These are phyloP conservation scores for Eilema caniola DNA, from an alignment of 2,888 invertebrate genomes.

Conservation along the genomic window DNA sequence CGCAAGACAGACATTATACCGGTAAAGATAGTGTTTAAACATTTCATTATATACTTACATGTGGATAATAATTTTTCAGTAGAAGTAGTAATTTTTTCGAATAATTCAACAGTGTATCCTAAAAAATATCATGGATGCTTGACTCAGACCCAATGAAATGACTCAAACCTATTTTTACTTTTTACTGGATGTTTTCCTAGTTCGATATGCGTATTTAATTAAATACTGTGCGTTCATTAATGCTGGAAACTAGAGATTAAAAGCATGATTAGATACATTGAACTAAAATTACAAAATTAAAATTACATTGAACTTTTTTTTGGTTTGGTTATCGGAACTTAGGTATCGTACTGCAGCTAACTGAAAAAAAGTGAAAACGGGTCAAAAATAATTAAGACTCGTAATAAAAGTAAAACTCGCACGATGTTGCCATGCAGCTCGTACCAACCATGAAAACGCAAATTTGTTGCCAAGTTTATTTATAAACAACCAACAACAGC, in stretches of 20 bases:
- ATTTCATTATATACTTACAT: background rate
- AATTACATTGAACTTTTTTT: background rate
- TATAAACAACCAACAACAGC: constrained; percentile 27
- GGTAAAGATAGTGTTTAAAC: background rate
- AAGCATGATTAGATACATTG: background rate
- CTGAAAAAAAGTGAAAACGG: background rate
- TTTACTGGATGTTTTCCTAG: background rate
- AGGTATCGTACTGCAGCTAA: constrained; percentile 23
- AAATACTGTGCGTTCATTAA: background rate
- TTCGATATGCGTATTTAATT: background rate
- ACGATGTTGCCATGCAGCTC: background rate
- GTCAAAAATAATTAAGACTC: background rate
- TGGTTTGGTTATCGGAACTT: background rate
- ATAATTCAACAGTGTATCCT: background rate
- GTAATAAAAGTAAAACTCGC: too few species aligned
- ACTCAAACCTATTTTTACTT: background rate
- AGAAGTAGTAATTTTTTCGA: background rate
- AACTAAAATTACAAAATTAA: too few species aligned
- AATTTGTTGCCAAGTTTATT: constrained; percentile 36
- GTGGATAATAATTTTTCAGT: background rate
- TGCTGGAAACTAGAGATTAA: background rate
- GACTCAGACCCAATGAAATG: background rate
- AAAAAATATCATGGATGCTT: background rate
- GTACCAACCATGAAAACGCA: constrained; percentile 36
- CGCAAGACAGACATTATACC: background rate